Evolutionary conservation across 2,113 vertebrate genomes (phyloP).

Genomic region (Lampris megalopsis): DNA sequence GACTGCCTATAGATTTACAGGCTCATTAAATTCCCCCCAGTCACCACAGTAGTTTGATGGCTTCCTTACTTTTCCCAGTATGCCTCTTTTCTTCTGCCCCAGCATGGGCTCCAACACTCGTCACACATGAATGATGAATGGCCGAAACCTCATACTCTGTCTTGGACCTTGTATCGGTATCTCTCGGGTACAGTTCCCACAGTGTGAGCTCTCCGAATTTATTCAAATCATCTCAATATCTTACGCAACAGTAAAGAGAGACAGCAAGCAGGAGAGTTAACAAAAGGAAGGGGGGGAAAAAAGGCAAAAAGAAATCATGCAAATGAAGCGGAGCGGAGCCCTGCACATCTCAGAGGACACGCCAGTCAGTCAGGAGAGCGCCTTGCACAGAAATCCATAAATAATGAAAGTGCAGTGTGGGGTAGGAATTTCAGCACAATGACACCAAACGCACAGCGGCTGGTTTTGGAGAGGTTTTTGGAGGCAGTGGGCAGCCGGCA

Average conservation of each 20-base stretch:
- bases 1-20: slow-evolving; percentile 5
- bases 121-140: slow-evolving; percentile 30
- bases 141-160: slow-evolving; percentile 32
- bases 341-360: slow-evolving; percentile 11
- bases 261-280: not conserved
- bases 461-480: not conserved
- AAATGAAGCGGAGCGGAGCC: not conserved
- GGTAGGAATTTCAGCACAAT: slow-evolving; percentile 23
- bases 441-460: slow-evolving; percentile 11
- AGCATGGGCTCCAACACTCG: too few species aligned
- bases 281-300: slow-evolving; percentile 12
- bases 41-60: slow-evolving; percentile 32
- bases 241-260: not conserved
- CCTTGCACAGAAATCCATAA: slow-evolving; percentile 27
- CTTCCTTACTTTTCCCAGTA: not conserved
- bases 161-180: slow-evolving; percentile 47
- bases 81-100: too few species aligned
- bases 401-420: slow-evolving; percentile 35
- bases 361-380: slow-evolving; percentile 7
- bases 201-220: slow-evolving; percentile 21
- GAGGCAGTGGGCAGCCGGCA: slow-evolving; percentile 20
- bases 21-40: slow-evolving; percentile 30
- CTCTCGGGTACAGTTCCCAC: slow-evolving; percentile 21
- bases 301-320: not conserved
- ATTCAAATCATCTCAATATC: not conserved